phyloP scores from a whole-genome alignment of 1,140 invertebrate genomes.

The Sinella curviseta region DNA sequence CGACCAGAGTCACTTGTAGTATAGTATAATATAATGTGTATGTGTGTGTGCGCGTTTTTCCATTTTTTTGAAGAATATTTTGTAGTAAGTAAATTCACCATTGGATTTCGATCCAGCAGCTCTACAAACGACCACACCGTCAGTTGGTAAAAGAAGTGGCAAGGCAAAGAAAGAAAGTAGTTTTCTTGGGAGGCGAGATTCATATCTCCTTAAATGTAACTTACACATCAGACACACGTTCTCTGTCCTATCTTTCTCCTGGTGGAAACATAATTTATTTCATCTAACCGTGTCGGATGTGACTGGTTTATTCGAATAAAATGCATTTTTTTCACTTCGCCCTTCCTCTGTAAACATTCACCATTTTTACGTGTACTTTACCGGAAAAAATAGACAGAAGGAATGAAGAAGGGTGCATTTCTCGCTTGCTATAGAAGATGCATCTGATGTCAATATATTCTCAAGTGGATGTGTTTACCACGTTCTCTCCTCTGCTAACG shows the following conservation, averaged over 20 bases:
- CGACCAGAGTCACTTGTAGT: background rate
- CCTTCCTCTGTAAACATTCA: background rate
- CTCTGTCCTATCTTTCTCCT: background rate
- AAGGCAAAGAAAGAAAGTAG: background rate
- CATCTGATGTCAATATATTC: background rate
- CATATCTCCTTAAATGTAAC: background rate
- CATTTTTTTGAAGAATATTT: too few species aligned
- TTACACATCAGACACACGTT: slow-evolving; percentile 11
- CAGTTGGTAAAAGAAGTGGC: background rate
- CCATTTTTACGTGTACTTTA: background rate
- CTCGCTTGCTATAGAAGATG: background rate
- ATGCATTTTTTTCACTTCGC: background rate
- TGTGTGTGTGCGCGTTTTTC: too few species aligned
- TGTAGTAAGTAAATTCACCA: background rate
- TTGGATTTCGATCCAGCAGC: background rate
- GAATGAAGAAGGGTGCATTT: background rate
- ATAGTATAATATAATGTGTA: too few species aligned
- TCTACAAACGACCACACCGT: background rate
- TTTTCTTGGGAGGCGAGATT: background rate
- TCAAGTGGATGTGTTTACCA: background rate
- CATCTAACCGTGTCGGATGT: background rate
- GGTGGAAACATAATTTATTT: slow-evolving; percentile 16
- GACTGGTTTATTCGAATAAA: slow-evolving; percentile 11
- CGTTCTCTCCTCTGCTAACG: background rate
- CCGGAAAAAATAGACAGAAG: background rate